phyloP scores from a whole-genome alignment of 1,140 invertebrate species.

The Anagrus nilaparvatae region DNA sequence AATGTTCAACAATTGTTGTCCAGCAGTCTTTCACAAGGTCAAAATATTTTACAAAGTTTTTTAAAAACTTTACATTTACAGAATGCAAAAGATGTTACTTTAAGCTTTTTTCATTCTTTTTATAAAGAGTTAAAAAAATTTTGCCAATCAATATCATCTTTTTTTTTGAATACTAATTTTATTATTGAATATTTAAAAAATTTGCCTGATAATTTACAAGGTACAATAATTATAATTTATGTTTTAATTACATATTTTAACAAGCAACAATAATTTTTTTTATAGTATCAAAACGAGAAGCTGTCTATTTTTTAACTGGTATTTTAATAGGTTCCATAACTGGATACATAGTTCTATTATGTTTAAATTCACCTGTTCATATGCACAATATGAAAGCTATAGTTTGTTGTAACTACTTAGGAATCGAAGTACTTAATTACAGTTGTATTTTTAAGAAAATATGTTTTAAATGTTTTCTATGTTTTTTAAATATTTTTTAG shows the following conservation, averaged over 20 bases:
- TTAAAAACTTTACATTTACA: conserved; percentile 30
- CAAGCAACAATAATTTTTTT: conserved; percentile 8
- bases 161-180: conserved; percentile 28
- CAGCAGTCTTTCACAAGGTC: conserved; percentile 27
- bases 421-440: conserved; percentile 39
- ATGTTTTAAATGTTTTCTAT: background rate
- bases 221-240: conserved; percentile 25
- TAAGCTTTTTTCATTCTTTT: conserved; percentile 25
- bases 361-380: conserved; percentile 29
- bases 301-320: conserved; percentile 42
- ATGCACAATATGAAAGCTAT: conserved; percentile 44
- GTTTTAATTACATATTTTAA: conserved; percentile 1
- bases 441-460: conserved; percentile 1
- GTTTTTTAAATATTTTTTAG: conserved; percentile 27
- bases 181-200: conserved; percentile 28
- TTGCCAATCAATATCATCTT: conserved; percentile 25
- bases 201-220: conserved; percentile 21
- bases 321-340: conserved; percentile 41
- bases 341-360: conserved; percentile 39
- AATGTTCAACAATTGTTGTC: conserved; percentile 35
- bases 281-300: conserved; percentile 40
- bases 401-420: conserved; percentile 44
- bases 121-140: conserved; percentile 28
- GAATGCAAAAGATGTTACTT: conserved; percentile 30
- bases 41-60: conserved; percentile 27